A percentile compares a stretch with the other conserved stretches of the same genome.
phyloP scores from a whole-genome alignment of 2,888 invertebrate genomes.

The Cephus pulcher region DNA sequence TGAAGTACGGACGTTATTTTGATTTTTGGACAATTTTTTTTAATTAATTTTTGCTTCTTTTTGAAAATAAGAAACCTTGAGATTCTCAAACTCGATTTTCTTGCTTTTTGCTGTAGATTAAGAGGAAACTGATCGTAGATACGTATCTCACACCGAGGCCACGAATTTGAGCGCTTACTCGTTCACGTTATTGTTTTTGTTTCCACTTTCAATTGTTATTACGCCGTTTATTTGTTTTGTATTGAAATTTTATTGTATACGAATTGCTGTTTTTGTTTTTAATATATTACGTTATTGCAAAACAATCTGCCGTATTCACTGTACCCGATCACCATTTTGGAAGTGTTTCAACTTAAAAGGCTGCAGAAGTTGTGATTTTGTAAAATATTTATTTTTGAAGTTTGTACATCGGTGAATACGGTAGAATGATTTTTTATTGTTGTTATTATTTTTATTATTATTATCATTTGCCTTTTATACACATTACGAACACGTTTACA shows the following conservation, averaged over 20 bases:
- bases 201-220: constrained; percentile 13
- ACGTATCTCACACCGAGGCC: constrained; percentile 53
- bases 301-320: constrained; percentile 60
- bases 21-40: background rate
- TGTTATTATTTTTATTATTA: background rate
- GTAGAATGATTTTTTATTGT: constrained; percentile 3
- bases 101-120: background rate
- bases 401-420: background rate
- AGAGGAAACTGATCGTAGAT: background rate
- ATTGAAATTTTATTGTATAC: constrained; percentile 39
- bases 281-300: constrained; percentile 57
- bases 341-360: constrained; percentile 4
- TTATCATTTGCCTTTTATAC: background rate
- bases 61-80: background rate
- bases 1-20: background rate
- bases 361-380: background rate
- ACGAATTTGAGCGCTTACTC: constrained; percentile 26
- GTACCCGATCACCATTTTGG: constrained; percentile 48
- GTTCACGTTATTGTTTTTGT: background rate
- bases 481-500: background rate
- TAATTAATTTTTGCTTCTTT: background rate
- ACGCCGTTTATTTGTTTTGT: constrained; percentile 31
- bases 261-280: constrained; percentile 28
- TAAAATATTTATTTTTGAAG: background rate
- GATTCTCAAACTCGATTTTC: background rate